phyloP scores from a whole-genome alignment of 2,113 vertebrate genomes.

The Lontra canadensis region DNA sequence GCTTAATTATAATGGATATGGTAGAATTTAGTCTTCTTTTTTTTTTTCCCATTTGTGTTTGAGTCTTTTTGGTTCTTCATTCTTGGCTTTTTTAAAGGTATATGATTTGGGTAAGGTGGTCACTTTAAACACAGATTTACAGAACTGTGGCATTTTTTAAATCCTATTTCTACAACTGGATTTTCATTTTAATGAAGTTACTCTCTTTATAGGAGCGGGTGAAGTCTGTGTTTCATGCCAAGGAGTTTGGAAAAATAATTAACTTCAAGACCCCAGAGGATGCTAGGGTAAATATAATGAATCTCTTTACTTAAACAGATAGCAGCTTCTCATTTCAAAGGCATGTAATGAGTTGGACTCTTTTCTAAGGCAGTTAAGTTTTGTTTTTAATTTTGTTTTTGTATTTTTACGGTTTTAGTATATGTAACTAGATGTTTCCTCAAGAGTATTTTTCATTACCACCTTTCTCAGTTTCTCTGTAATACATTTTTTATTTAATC shows the following conservation, averaged over 20 bases:
- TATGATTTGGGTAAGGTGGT: neutral
- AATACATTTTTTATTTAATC: neutral
- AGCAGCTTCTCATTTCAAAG: conserved; percentile 46
- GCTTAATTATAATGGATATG: neutral
- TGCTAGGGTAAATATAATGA: conserved; percentile 90
- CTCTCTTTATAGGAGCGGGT: conserved; percentile 91
- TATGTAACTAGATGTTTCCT: neutral
- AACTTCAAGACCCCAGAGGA: conserved; percentile 95
- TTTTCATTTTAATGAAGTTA: conserved; percentile 53
- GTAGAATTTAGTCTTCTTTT: neutral
- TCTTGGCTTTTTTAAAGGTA: neutral
- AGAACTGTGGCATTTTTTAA: neutral
- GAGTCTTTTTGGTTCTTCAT: neutral
- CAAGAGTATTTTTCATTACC: neutral
- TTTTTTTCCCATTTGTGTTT: neutral
- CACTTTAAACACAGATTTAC: neutral
- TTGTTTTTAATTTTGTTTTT: conserved; percentile 33
- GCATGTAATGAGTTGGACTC: neutral
- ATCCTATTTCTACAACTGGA: conserved; percentile 38
- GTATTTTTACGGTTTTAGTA: conserved; percentile 6
- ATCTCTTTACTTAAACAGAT: conserved; percentile 37
- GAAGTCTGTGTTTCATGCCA: conserved; percentile 98
- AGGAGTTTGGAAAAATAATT: conserved; percentile 99
- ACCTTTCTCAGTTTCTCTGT: neutral
- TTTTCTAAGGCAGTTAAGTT: conserved; percentile 23